Conservation (phyloP, 2,888 invertebrate genomes). For the Gortyna flavago region DNA sequence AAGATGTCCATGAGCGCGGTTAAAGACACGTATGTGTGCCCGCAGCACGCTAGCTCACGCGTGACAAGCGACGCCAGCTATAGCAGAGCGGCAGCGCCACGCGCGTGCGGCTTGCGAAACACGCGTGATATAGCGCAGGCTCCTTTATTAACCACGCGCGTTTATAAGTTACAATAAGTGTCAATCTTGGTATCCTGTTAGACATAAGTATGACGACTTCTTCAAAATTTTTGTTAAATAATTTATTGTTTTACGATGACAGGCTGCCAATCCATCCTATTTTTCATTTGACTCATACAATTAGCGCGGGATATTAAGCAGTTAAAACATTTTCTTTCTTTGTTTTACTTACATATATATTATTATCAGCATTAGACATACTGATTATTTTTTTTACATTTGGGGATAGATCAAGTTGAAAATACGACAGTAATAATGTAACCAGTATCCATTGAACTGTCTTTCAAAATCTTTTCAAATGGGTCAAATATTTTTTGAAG, state of each 20-base stretch:
- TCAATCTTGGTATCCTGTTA: slow-evolving; percentile 15
- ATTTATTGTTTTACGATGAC: slow-evolving; percentile 27
- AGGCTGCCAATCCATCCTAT: slow-evolving; percentile 26
- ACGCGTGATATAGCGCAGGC: slow-evolving; percentile 43
- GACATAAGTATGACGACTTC: slow-evolving; percentile 19
- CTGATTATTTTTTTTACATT: neutral
- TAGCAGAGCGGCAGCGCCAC: neutral
- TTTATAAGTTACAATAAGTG: neutral
- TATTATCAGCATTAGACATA: slow-evolving; percentile 16
- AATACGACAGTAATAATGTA: neutral
- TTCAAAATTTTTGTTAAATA: neutral
- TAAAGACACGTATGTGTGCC: slow-evolving; percentile 85
- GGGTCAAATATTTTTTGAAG: neutral
- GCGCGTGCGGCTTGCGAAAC: slow-evolving; percentile 17
- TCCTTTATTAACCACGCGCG: slow-evolving; percentile 3
- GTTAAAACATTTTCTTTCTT: slow-evolving; percentile 8
- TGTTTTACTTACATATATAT: slow-evolving; percentile 3
- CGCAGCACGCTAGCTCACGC: slow-evolving; percentile 40
- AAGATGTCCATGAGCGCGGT: slow-evolving; percentile 92
- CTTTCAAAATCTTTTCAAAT: neutral
- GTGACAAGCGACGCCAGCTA: slow-evolving; percentile 8
- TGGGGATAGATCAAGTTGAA: slow-evolving; percentile 4
- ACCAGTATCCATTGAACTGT: neutral
- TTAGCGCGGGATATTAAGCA: slow-evolving; percentile 44
- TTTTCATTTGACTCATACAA: slow-evolving; percentile 47